Percentiles rank a stretch among this genome's conserved stretches.
Evolutionary conservation across 2,797 vertebrate genomes (phyloP).

Genomic region (Phalloptychus januarius): DNA sequence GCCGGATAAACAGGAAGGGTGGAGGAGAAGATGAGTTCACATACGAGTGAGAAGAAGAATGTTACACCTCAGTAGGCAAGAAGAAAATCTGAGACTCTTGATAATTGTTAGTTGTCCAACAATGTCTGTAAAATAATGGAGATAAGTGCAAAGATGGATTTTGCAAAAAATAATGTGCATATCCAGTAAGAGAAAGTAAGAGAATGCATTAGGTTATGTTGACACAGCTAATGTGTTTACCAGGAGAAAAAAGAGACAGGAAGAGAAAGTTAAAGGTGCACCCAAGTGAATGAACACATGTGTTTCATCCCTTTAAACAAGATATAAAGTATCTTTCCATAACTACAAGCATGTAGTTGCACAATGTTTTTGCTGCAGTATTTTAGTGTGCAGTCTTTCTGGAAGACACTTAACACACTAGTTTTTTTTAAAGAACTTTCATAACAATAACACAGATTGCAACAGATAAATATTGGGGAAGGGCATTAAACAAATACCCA

Average conservation of each 20-base stretch:
- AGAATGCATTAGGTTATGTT: slow-evolving; percentile 5
- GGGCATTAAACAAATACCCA: neutral
- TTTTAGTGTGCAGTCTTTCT: neutral
- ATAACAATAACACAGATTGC: neutral
- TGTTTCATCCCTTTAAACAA: slow-evolving; percentile 11
- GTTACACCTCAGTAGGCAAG: slow-evolving; percentile 7
- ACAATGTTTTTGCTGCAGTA: slow-evolving; percentile 15
- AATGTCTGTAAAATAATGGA: slow-evolving; percentile 13
- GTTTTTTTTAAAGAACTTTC: neutral
- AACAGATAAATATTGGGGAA: neutral
- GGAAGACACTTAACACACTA: neutral
- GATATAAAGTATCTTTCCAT: slow-evolving; percentile 19
- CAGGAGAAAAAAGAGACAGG: slow-evolving; percentile 33
- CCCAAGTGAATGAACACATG: slow-evolving; percentile 11
- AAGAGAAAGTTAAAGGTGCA: slow-evolving; percentile 34
- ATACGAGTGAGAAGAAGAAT: slow-evolving; percentile 19
- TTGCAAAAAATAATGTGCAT: slow-evolving; percentile 1
- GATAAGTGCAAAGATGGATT: neutral
- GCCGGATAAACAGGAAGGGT: slow-evolving; percentile 27
- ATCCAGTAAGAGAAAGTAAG: neutral
- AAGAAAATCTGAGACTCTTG: slow-evolving; percentile 22
- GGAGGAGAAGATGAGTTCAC: slow-evolving; percentile 26
- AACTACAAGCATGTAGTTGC: slow-evolving; percentile 17
- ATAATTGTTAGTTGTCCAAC: neutral
- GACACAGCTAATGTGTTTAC: slow-evolving; percentile 36